Percentiles rank a stretch among this genome's conserved stretches.
phyloP scores from a whole-genome alignment of 2,113 vertebrate species.

The Patagioenas fasciata region DNA sequence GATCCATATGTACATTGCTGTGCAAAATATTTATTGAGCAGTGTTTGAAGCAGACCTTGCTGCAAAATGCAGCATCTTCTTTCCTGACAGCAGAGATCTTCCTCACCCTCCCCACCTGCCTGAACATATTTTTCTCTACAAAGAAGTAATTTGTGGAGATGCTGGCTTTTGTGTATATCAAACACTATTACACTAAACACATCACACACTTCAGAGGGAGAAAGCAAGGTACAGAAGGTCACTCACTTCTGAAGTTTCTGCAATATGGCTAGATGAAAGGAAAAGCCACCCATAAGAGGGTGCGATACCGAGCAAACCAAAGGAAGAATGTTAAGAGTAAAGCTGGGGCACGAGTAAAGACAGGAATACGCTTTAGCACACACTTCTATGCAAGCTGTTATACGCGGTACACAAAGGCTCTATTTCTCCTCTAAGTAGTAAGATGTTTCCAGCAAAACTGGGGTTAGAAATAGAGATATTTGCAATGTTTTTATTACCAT shows the following conservation, averaged over 20 bases:
- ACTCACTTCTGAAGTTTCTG: constrained; percentile 7
- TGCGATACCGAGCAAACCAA: background rate
- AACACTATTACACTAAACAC: background rate
- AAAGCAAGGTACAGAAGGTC: background rate
- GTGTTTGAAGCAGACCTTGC: background rate
- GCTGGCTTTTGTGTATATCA: background rate
- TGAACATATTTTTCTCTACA: background rate
- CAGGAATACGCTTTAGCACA: background rate
- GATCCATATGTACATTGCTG: background rate
- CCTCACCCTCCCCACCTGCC: background rate
- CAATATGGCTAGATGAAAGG: background rate
- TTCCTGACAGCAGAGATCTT: background rate
- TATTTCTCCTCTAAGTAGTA: background rate
- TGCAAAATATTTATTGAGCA: background rate
- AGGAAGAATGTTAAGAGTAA: background rate
- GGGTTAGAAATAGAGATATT: constrained; percentile 58
- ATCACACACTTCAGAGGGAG: background rate
- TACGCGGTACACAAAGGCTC: background rate
- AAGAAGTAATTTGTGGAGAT: background rate
- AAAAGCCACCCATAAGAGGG: background rate
- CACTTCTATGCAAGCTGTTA: background rate
- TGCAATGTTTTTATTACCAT: constrained; percentile 46
- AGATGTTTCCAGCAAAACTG: constrained; percentile 46
- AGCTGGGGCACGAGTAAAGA: background rate
- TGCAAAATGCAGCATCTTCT: background rate